Percentiles rank a stretch among this genome's conserved stretches.
Conservation (phyloP, 2,888 invertebrate species). For the Ormyrus thymus region DNA sequence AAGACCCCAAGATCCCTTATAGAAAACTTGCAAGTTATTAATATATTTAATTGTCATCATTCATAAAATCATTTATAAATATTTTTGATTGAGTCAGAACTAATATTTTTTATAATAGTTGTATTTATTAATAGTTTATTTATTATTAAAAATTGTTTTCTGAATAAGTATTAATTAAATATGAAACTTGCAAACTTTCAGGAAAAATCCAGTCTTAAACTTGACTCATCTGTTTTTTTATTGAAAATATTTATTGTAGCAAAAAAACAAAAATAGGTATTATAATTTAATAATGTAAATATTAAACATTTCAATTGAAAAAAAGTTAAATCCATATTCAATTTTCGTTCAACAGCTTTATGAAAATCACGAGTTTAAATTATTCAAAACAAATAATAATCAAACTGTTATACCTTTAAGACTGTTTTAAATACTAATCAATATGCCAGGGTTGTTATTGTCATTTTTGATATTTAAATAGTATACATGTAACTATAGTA, state of each 20-base stretch:
- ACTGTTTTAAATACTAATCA: conserved; percentile 15
- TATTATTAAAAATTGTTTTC: not conserved
- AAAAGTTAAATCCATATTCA: no score
- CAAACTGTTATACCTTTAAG: not conserved
- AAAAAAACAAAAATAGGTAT: no score
- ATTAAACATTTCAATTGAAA: no score
- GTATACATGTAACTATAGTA: not conserved
- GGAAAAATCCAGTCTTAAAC: conserved; percentile 14
- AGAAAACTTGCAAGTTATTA: not conserved
- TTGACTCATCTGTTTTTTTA: not conserved
- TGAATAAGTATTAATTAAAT: conserved; percentile 49
- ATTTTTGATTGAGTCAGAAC: no score
- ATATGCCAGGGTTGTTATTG: conserved; percentile 8
- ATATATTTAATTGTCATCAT: not conserved
- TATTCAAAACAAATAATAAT: not conserved
- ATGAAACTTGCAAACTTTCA: conserved; percentile 45
- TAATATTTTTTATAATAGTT: no score
- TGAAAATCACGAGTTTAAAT: not conserved
- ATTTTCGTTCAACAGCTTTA: no score
- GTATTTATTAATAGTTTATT: no score
- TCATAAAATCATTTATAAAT: not conserved
- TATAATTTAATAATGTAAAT: no score
- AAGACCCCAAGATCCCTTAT: no score
- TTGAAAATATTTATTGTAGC: no score
- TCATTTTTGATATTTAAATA: not conserved